These are phyloP conservation scores for Lepilemur septentrionalis DNA, from an alignment of 2,797 vertebrate species.

Conservation along the genomic window DNA sequence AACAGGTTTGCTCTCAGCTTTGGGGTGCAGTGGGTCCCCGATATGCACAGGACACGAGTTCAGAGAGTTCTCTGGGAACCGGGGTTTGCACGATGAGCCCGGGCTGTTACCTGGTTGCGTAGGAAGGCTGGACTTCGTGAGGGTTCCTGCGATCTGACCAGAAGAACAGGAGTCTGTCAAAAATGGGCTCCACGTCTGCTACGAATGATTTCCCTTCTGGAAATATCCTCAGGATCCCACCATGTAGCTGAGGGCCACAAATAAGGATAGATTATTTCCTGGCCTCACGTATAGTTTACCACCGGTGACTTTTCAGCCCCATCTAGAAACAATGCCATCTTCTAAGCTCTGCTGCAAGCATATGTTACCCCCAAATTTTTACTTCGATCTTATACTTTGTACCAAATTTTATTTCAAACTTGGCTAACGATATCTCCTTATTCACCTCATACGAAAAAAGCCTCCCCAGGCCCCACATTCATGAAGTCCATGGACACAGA, in stretches of 20 bases:
- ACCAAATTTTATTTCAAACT: not conserved
- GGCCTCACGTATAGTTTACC: not conserved
- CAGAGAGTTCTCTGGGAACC: not conserved
- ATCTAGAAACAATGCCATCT: not conserved
- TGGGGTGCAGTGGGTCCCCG: not conserved
- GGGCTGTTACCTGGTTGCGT: conserved; percentile 88
- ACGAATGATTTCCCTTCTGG: conserved; percentile 93
- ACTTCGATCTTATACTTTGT: not conserved
- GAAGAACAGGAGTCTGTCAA: conserved; percentile 95
- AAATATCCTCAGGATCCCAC: conserved; percentile 94
- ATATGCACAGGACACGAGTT: fast-evolving
- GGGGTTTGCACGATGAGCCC: not conserved
- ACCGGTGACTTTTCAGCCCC: not conserved
- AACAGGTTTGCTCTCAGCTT: not conserved
- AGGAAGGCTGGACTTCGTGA: conserved; percentile 96
- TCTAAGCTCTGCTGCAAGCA: not conserved
- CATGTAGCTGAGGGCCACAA: conserved; percentile 88
- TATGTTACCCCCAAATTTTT: not conserved
- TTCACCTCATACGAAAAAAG: not conserved
- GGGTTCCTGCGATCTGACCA: conserved; percentile 98
- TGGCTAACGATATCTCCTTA: not conserved
- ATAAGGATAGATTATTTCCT: conserved; percentile 40
- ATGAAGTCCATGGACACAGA: not conserved
- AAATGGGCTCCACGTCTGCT: conserved; percentile 93
- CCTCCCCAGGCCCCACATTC: not conserved